phyloP scores from a whole-genome alignment of 1,140 invertebrate species.

The Dendrolimus punctatus region DNA sequence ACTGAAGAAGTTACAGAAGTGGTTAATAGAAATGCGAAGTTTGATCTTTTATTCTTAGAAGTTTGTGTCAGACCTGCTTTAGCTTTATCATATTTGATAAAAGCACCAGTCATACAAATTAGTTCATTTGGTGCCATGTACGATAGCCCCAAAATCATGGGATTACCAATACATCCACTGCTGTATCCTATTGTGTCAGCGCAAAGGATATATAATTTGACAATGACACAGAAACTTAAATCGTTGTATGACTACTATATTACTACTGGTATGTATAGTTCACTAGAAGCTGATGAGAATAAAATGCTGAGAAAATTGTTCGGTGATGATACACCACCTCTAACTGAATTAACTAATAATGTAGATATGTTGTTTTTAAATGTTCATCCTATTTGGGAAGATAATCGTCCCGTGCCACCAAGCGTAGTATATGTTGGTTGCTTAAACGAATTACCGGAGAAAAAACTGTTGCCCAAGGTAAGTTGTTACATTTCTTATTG shows the following conservation, averaged over 20 bases:
- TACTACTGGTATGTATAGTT: conserved; percentile 1
- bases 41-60: conserved; percentile 51
- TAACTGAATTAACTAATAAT: conserved; percentile 58
- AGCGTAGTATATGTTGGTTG: conserved; percentile 74
- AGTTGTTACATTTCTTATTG: conserved; percentile 17
- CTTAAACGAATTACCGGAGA: conserved; percentile 58
- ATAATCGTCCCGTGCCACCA: conserved; percentile 59
- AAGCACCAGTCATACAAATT: conserved; percentile 52
- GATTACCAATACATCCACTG: conserved; percentile 58
- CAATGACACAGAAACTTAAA: conserved; percentile 33
- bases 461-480: conserved; percentile 44
- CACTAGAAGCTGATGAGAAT: conserved; percentile 12
- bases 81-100: conserved; percentile 45
- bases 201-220: conserved; percentile 26
- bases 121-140: conserved; percentile 32
- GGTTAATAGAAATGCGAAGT: conserved; percentile 30
- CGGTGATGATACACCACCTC: conserved; percentile 26
- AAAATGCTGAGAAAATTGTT: conserved; percentile 19
- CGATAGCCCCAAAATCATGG: conserved; percentile 27
- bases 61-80: conserved; percentile 19
- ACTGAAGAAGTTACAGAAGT: conserved; percentile 27
- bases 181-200: conserved; percentile 53
- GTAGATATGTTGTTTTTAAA: conserved; percentile 71
- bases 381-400: conserved; percentile 57
- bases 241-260: conserved; percentile 22